Percentiles rank a stretch among this genome's conserved stretches.
These are phyloP conservation scores for Ceyx margarethae DNA, from an alignment of 2,113 vertebrate species.

Conservation along the genomic window DNA sequence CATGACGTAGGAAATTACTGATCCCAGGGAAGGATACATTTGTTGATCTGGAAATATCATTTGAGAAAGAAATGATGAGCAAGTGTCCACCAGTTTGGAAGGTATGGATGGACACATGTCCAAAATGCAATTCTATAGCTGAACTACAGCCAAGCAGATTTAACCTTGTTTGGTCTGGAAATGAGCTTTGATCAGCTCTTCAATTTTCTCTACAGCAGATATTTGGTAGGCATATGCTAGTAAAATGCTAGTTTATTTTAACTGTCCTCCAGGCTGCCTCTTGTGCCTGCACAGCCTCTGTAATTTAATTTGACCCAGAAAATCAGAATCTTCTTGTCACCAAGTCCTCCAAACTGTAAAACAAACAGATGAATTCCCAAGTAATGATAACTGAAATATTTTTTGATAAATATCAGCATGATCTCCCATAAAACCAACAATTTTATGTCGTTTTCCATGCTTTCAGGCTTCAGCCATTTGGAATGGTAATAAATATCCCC, in stretches of 20 bases:
- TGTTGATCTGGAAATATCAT: slow-evolving; percentile 52
- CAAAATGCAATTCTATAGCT: neutral
- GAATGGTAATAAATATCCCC: slow-evolving; percentile 13
- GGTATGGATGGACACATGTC: neutral
- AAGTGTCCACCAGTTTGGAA: slow-evolving; percentile 12
- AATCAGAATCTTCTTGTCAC: neutral
- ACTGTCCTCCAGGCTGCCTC: neutral
- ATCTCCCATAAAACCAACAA: neutral
- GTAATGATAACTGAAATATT: neutral
- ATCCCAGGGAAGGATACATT: slow-evolving; percentile 4
- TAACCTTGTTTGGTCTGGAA: slow-evolving; percentile 33
- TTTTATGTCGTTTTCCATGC: neutral
- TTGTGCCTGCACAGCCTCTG: neutral
- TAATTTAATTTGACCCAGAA: neutral
- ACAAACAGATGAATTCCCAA: neutral
- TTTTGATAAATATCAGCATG: neutral
- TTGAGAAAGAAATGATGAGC: slow-evolving; percentile 46
- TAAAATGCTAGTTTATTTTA: neutral
- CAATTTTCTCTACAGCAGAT: neutral
- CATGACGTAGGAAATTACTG: slow-evolving; percentile 30
- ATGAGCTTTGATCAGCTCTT: neutral
- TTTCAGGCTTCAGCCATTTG: neutral
- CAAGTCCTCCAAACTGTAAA: neutral
- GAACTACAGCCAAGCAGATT: neutral
- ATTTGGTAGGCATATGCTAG: neutral